These are phyloP conservation scores for Misgurnus anguillicaudatus DNA, from an alignment of 2,113 vertebrate species.

Conservation along the genomic window DNA sequence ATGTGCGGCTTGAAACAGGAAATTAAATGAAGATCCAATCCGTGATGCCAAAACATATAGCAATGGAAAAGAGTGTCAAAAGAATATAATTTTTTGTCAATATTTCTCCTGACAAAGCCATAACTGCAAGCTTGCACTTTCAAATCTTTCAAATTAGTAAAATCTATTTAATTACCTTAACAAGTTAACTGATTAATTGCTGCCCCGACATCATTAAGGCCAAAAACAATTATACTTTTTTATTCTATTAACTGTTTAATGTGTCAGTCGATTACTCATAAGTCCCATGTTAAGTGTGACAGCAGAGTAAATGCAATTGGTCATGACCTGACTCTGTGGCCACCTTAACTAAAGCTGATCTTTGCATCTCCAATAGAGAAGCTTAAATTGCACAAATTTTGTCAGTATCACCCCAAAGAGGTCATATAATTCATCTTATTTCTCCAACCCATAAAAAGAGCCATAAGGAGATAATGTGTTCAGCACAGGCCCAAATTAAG, in stretches of 20 bases:
- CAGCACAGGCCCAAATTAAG: constrained; percentile 27
- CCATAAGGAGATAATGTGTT: background rate
- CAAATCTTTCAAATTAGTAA: background rate
- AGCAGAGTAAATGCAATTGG: constrained; percentile 1
- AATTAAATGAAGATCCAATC: background rate
- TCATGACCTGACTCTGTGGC: background rate
- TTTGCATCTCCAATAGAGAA: background rate
- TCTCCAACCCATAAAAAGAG: constrained; percentile 15
- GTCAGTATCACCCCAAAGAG: constrained; percentile 16
- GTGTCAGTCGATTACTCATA: constrained; percentile 5
- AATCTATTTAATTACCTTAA: background rate
- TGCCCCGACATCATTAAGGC: constrained; percentile 8
- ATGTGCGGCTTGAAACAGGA: background rate
- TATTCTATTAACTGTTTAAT: constrained; percentile 21
- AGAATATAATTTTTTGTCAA: background rate
- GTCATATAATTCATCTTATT: constrained; percentile 15
- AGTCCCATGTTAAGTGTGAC: background rate
- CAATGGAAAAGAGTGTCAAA: background rate
- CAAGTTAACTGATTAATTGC: constrained; percentile 1
- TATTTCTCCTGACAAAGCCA: background rate
- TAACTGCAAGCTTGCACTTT: background rate
- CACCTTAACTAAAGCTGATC: background rate
- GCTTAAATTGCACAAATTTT: background rate
- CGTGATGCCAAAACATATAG: background rate
- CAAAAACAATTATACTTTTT: constrained; percentile 20